Percentiles rank a stretch among this genome's conserved stretches.
These are phyloP conservation scores for Tetragonula carbonaria DNA, from an alignment of 2,888 invertebrate genomes.

Conservation along the genomic window DNA sequence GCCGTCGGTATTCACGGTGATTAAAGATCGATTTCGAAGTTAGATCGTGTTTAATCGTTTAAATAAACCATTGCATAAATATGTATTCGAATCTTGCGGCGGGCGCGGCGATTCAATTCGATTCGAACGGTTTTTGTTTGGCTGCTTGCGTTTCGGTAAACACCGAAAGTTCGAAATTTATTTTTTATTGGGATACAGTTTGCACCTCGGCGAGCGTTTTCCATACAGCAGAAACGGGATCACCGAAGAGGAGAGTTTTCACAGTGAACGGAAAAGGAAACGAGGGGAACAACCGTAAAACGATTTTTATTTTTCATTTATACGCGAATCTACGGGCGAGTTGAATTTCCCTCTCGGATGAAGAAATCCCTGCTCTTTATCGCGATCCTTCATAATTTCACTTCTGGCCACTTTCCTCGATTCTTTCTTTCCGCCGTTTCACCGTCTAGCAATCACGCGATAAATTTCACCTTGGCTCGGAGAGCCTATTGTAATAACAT, in stretches of 20 bases:
- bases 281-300: neutral
- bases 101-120: neutral
- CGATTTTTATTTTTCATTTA: neutral
- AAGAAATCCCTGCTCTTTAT: neutral
- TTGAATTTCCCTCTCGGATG: neutral
- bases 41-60: too few species aligned
- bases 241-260: neutral
- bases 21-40: neutral
- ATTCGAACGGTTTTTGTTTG: constrained; percentile 3
- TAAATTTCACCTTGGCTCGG: constrained; percentile 3
- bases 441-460: neutral
- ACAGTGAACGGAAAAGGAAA: neutral
- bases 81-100: neutral
- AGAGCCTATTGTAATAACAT: constrained; percentile 29
- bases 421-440: neutral
- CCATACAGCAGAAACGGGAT: neutral
- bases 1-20: neutral
- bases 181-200: constrained; percentile 32
- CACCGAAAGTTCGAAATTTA: constrained; percentile 14
- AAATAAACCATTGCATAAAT: neutral
- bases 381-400: neutral
- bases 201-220: neutral
- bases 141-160: neutral
- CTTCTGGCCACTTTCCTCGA: neutral
- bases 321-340: neutral